Evolutionary conservation across 2,888 invertebrate species (phyloP).

Genomic region (Brassicogethes aeneus): DNA sequence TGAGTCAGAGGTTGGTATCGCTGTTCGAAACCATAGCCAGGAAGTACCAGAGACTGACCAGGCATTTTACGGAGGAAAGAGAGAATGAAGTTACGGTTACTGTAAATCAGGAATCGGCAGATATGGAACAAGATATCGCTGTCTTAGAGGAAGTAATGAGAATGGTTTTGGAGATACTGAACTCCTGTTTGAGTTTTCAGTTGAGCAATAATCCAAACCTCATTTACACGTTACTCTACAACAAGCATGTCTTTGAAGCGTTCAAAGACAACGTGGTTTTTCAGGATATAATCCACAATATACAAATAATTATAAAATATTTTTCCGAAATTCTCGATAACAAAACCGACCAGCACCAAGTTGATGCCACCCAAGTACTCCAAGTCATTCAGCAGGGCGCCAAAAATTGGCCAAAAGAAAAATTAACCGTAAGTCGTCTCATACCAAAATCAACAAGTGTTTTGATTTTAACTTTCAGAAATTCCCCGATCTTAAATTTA

Average conservation of each 20-base stretch:
- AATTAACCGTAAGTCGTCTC: conserved; percentile 64
- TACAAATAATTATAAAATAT: conserved; percentile 77
- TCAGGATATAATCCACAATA: conserved; percentile 89
- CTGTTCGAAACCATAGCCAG: conserved; percentile 87
- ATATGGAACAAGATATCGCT: conserved; percentile 72
- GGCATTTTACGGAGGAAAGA: conserved; percentile 24
- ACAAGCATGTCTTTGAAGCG: conserved; percentile 78
- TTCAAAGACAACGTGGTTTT: conserved; percentile 83
- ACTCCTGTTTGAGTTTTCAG: conserved; percentile 86
- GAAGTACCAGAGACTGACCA: conserved; percentile 61
- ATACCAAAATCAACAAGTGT: too few relatives aligned
- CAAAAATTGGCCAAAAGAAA: conserved; percentile 88
- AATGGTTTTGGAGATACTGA: conserved; percentile 95
- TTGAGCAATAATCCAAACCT: conserved; percentile 83
- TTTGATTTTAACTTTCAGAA: conserved; percentile 54
- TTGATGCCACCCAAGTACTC: conserved; percentile 81
- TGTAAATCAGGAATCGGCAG: conserved; percentile 25
- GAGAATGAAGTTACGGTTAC: conserved; percentile 23
- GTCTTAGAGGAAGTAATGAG: conserved; percentile 93
- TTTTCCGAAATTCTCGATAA: conserved; percentile 57
- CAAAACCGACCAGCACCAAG: conserved; percentile 50
- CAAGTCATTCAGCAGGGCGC: conserved; percentile 85
- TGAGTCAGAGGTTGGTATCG: conserved; percentile 87
- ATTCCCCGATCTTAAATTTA: conserved; percentile 97
- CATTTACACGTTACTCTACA: conserved; percentile 91